Evolutionary conservation across 2,888 invertebrate genomes (phyloP), one percentile per base, ranked within the genome.

Genomic region (Melolontha melolontha): DNA sequence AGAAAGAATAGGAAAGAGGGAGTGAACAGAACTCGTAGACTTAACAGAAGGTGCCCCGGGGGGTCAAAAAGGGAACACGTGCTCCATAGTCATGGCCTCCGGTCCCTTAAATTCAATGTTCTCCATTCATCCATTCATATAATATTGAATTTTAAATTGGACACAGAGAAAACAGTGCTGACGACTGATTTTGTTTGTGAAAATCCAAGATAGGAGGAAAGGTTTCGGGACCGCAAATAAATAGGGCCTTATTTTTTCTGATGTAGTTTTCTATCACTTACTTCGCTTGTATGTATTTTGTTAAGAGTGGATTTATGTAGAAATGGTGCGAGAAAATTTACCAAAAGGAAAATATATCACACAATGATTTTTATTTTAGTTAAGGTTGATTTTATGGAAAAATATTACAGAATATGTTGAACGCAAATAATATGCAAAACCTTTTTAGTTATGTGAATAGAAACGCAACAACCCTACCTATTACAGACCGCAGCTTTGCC

Each of bases 141-240:
- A 50, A 66, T 66, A 66, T 57, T 66, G 66, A 66, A 66, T 66
- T 66, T 59, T 40, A 50, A 29, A 44, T 50, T 47, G 66, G 66
- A 66, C 66, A 59, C 57, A 66, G 57, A 57, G 66, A 55, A 51
- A 57, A 57, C 49, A 66, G 16, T 16, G 34, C 16, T 34, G 17
- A 34, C 34, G 34, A 34, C 34, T 34, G 34, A 34, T 11, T 14
- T 1, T 34, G 47, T 62, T 62, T 59, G 10, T 29, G 29, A 16
- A 44, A 57, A 57, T 12, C 27, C 22, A 16, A 39, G 59, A 47
- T 62, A 47, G 29, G 34, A 34, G 34, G 34, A 34, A 34, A 34
- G 34, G 34, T 34, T 10, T 34, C 7, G 47, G 47, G 39, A 54
- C 54, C 54, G 14, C 59, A 62, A 47, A 62, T 49, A 62, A 62